These are phyloP conservation scores for Epiperipatus broadwayi DNA, from an alignment of 2,888 invertebrate species.

Conservation along the genomic window DNA sequence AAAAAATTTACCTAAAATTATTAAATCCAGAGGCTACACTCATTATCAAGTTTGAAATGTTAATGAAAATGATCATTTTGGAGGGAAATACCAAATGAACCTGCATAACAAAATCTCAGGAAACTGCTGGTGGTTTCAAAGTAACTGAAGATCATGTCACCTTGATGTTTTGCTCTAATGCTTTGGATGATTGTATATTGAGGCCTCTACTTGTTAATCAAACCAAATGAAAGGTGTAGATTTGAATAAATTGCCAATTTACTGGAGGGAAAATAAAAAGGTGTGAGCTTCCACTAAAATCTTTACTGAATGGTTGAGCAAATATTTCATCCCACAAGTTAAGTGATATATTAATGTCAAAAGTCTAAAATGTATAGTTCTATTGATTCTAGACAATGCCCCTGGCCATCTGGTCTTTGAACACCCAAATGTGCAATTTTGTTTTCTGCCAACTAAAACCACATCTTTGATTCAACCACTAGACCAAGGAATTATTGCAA, in stretches of 20 bases:
- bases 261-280: background rate
- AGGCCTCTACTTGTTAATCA: background rate
- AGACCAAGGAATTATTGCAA: constrained; percentile 4
- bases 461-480: constrained; percentile 6
- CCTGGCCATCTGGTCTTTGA: background rate
- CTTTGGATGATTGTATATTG: too few species aligned
- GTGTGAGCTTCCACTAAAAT: background rate
- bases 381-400: background rate
- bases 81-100: too few species aligned
- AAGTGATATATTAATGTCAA: background rate
- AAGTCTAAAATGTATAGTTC: background rate
- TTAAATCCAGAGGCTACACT: too few species aligned
- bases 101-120: too few species aligned
- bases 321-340: constrained; percentile 7
- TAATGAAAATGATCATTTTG: too few species aligned
- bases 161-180: too few species aligned
- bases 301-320: constrained; percentile 5
- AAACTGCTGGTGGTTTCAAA: too few species aligned
- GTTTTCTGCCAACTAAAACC: constrained; percentile 7
- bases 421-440: constrained; percentile 5
- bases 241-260: constrained; percentile 6
- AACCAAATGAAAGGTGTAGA: constrained; percentile 5
- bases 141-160: too few species aligned
- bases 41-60: too few species aligned
- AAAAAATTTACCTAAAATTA: too few species aligned